Percentiles rank a stretch among this genome's conserved stretches.
Evolutionary conservation across 2,888 invertebrate genomes (phyloP).

Genomic region (Lasioglossum calceatum): DNA sequence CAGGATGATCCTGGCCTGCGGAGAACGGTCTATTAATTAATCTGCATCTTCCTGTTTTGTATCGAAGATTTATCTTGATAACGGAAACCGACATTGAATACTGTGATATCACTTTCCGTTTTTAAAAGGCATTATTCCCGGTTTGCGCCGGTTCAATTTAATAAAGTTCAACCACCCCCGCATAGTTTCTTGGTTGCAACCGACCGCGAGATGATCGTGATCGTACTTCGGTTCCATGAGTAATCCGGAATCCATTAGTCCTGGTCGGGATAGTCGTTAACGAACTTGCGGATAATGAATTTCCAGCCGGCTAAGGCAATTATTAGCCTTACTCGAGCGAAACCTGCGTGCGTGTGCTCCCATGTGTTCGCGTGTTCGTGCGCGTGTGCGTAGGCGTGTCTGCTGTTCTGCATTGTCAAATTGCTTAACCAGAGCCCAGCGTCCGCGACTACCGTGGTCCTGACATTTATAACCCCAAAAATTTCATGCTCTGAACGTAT

Average conservation of each 20-base stretch:
- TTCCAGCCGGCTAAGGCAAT: slow-evolving; percentile 75
- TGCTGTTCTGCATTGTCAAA: slow-evolving; percentile 27
- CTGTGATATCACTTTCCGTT: neutral
- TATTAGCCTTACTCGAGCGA: slow-evolving; percentile 73
- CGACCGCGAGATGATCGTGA: slow-evolving; percentile 40
- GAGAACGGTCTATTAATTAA: slow-evolving; percentile 61
- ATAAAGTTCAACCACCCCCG: slow-evolving; percentile 25
- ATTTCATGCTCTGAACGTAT: neutral
- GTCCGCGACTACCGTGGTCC: neutral
- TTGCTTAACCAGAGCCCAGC: neutral
- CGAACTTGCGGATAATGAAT: slow-evolving; percentile 77
- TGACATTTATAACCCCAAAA: neutral
- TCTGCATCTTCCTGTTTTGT: slow-evolving; percentile 25
- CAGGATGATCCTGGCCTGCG: slow-evolving; percentile 39
- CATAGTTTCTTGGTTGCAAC: slow-evolving; percentile 35
- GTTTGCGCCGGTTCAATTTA: slow-evolving; percentile 23
- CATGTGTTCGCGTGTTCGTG: neutral
- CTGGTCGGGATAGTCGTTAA: slow-evolving; percentile 70
- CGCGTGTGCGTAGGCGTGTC: neutral
- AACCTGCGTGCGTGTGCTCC: neutral
- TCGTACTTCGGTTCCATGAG: slow-evolving; percentile 36
- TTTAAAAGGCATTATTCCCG: slow-evolving; percentile 19
- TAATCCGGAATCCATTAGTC: slow-evolving; percentile 78
- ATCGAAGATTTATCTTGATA: slow-evolving; percentile 23
- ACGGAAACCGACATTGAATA: neutral